Conservation (phyloP, 2,888 invertebrate species). For the Macropis europaea region DNA sequence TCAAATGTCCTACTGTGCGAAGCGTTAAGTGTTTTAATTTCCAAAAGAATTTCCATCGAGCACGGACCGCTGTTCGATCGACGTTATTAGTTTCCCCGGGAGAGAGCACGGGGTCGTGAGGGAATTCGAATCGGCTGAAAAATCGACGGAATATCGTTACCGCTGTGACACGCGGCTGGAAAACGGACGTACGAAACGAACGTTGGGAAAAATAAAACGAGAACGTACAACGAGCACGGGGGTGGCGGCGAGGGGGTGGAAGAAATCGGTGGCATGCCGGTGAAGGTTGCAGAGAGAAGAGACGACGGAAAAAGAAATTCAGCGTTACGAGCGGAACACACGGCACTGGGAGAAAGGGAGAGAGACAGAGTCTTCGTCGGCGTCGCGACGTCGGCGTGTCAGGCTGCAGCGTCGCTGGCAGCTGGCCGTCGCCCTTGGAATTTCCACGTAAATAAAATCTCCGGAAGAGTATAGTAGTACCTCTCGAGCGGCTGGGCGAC, state of each 20-base stretch:
- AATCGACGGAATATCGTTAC: conserved; percentile 18
- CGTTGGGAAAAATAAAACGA: not conserved
- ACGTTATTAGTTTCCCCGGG: conserved; percentile 12
- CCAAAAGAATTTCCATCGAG: conserved; percentile 26
- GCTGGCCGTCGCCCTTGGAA: conserved; percentile 67
- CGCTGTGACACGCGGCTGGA: not conserved
- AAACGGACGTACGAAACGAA: not conserved
- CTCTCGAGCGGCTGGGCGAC: conserved; percentile 53
- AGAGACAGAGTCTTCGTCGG: conserved; percentile 24
- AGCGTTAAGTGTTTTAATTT: conserved; percentile 42
- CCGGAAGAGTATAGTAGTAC: conserved; percentile 57
- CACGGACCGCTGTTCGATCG: not conserved
- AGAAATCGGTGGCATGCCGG: not conserved
- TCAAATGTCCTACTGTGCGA: no score
- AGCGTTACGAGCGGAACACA: not conserved
- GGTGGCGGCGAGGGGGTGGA: not conserved
- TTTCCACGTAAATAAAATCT: conserved; percentile 72
- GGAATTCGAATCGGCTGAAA: conserved; percentile 4
- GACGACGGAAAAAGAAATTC: conserved; percentile 27
- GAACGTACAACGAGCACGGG: not conserved
- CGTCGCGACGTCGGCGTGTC: conserved; percentile 59
- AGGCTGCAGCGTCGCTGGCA: conserved; percentile 52
- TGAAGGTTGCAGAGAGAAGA: not conserved
- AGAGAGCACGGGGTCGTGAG: not conserved
- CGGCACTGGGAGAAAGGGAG: not conserved